Evolutionary conservation across 2,888 invertebrate species (phyloP).

Genomic region (Atethmia centrago): DNA sequence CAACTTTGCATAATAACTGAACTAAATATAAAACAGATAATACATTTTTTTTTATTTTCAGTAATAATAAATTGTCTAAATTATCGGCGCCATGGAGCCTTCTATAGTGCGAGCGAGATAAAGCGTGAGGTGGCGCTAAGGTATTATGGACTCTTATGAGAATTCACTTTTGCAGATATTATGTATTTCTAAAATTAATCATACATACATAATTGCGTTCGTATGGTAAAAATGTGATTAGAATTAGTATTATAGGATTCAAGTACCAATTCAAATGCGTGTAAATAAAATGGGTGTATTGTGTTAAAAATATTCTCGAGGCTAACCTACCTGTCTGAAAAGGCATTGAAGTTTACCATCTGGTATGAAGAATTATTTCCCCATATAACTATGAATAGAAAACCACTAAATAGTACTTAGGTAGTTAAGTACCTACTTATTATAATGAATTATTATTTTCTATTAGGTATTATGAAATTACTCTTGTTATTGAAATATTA

Average conservation of each 20-base stretch:
- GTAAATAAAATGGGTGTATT: constrained; percentile 1
- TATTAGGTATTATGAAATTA: constrained; percentile 10
- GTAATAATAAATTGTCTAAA: no score
- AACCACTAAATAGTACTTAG: no score
- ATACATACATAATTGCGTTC: background rate
- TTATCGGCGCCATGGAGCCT: no score
- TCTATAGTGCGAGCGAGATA: no score
- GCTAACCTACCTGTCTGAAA: background rate
- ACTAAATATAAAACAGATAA: no score
- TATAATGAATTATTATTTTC: background rate
- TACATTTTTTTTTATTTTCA: no score
- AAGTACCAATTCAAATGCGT: background rate
- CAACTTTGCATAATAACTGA: no score
- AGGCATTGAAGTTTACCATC: background rate
- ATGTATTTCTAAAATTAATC: background rate
- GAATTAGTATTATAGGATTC: background rate
- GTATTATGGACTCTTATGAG: no score
- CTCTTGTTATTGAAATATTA: constrained; percentile 29
- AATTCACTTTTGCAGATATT: background rate
- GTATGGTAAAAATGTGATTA: background rate
- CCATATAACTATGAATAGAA: background rate
- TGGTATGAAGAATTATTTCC: constrained; percentile 10
- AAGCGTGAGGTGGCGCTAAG: no score
- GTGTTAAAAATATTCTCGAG: constrained; percentile 6
- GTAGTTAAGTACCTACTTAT: background rate